These are phyloP conservation scores for Pinna nobilis DNA, from an alignment of 1,140 invertebrate genomes.

Conservation along the genomic window DNA sequence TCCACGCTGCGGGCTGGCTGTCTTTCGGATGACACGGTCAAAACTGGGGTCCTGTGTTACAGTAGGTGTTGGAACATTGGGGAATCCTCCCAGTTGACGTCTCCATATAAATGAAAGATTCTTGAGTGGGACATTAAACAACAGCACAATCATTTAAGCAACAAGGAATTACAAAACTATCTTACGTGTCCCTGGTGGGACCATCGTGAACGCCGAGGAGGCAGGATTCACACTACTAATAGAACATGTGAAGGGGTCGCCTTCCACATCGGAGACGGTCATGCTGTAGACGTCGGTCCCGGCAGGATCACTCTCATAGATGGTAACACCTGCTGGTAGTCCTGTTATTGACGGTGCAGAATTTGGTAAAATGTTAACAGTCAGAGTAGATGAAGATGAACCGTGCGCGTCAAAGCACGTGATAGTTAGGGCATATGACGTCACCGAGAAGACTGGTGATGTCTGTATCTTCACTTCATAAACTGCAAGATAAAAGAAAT, in stretches of 20 bases:
- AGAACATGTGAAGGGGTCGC: slow-evolving; percentile 6
- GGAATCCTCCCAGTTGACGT: too few species aligned
- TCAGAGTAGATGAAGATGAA: background rate
- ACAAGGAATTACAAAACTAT: background rate
- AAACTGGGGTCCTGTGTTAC: too few species aligned
- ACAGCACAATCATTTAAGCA: background rate
- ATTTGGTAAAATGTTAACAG: slow-evolving; percentile 12
- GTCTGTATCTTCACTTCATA: too few species aligned
- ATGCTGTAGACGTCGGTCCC: slow-evolving; percentile 3
- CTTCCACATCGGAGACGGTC: slow-evolving; percentile 16
- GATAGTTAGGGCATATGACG: slow-evolving; percentile 25
- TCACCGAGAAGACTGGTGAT: too few species aligned
- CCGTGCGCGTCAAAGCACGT: slow-evolving; percentile 18
- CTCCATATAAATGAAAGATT: too few species aligned
- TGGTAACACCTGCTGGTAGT: background rate
- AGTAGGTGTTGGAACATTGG: too few species aligned
- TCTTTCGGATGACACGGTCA: too few species aligned
- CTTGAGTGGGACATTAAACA: too few species aligned
- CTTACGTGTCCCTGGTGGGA: slow-evolving; percentile 5
- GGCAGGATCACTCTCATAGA: slow-evolving; percentile 12
- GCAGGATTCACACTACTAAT: background rate
- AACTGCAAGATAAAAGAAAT: too few species aligned
- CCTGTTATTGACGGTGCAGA: background rate
- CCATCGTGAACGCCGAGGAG: background rate
- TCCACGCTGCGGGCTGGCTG: too few species aligned